These are phyloP conservation scores for Eupeodes latifasciatus DNA, from an alignment of 2,888 invertebrate genomes.

Conservation along the genomic window DNA sequence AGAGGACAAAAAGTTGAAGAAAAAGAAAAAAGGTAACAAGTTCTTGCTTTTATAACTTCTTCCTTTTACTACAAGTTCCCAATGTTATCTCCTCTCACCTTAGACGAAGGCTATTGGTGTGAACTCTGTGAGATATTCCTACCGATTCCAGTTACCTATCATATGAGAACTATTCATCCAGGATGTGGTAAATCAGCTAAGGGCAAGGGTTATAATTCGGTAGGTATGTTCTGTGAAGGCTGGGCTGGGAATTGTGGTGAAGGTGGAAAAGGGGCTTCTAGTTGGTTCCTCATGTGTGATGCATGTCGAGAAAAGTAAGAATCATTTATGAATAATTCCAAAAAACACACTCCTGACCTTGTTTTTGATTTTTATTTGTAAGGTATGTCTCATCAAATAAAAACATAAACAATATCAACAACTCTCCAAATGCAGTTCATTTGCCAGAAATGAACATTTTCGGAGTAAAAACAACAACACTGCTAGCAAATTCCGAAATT, in stretches of 20 bases:
- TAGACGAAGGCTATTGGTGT: slow-evolving; percentile 86
- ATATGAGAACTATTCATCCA: slow-evolving; percentile 95
- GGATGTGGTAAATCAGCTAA: slow-evolving; percentile 95
- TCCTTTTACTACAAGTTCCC: not conserved
- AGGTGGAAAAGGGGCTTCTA: slow-evolving; percentile 90
- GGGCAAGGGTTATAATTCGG: slow-evolving; percentile 96
- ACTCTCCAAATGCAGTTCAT: slow-evolving; percentile 80
- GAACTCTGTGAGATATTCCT: slow-evolving; percentile 94
- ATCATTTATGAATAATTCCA: slow-evolving; percentile 80
- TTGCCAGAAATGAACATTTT: slow-evolving; percentile 83
- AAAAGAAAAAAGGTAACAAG: slow-evolving; percentile 81
- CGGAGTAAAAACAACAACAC: slow-evolving; percentile 82
- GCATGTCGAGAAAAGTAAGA: slow-evolving; percentile 91
- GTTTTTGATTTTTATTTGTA: slow-evolving; percentile 22
- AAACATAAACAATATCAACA: slow-evolving; percentile 83
- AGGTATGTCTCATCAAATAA: slow-evolving; percentile 82
- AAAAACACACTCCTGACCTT: not conserved
- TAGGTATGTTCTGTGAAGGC: slow-evolving; percentile 93
- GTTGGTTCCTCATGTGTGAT: slow-evolving; percentile 97
- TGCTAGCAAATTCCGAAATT: slow-evolving; percentile 83
- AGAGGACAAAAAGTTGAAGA: slow-evolving; percentile 81
- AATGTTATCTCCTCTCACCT: slow-evolving; percentile 55
- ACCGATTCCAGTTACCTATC: slow-evolving; percentile 92
- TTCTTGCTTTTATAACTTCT: not conserved
- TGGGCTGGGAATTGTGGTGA: slow-evolving; percentile 96